Evolutionary conservation across 2,797 vertebrate genomes (phyloP).

Genomic region (Microctenopoma steveboyesi): DNA sequence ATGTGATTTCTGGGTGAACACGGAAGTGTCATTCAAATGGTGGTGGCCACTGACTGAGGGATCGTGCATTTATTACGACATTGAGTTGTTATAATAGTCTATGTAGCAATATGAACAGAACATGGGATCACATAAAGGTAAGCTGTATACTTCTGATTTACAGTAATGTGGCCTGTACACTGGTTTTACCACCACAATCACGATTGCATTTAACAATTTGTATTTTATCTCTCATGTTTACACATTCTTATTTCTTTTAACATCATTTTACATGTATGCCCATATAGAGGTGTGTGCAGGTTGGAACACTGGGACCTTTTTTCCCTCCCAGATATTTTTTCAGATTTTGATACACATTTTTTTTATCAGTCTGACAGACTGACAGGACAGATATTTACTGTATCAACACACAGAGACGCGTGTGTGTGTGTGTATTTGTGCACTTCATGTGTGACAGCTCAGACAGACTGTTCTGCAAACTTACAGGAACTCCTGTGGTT

Average conservation of each 20-base stretch:
- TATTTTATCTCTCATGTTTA: not conserved
- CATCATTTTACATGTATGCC: too few species aligned
- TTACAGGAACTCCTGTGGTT: constrained; percentile 38
- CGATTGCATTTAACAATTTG: too few species aligned
- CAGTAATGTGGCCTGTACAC: constrained; percentile 28
- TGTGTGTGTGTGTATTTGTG: constrained; percentile 24
- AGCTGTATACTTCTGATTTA: constrained; percentile 56
- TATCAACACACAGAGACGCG: constrained; percentile 33
- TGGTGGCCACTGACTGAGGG: constrained; percentile 57
- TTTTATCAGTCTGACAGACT: constrained; percentile 21
- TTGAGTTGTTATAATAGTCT: constrained; percentile 55
- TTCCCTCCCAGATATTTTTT: constrained; percentile 2
- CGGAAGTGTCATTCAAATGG: constrained; percentile 73
- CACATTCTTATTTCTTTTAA: too few species aligned
- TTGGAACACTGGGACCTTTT: constrained; percentile 17
- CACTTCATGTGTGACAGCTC: constrained; percentile 34
- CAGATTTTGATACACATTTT: not conserved
- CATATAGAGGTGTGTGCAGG: constrained; percentile 16
- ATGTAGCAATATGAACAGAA: constrained; percentile 28
- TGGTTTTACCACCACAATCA: constrained; percentile 6
- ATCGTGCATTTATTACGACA: constrained; percentile 61
- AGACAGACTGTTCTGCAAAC: constrained; percentile 48
- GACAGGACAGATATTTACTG: constrained; percentile 35
- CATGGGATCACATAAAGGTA: constrained; percentile 53
- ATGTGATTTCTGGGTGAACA: constrained; percentile 77